Evolutionary conservation across 2,888 invertebrate genomes (phyloP).

Genomic region (Tuberolachnus salignus): DNA sequence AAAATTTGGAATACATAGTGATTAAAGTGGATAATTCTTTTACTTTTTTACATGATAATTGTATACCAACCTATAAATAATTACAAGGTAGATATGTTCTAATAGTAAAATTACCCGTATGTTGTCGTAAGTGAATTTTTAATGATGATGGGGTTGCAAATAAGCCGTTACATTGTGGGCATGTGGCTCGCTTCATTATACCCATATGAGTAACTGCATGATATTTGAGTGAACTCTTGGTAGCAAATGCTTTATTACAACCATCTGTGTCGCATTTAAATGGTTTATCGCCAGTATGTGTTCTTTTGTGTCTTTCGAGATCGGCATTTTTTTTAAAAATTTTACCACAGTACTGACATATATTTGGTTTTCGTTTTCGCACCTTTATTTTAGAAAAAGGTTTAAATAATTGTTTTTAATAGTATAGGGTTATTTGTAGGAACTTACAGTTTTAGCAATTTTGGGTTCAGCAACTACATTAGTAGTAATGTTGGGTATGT

Average conservation of each 20-base stretch:
- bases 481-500: constrained; percentile 40
- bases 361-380: constrained; percentile 5
- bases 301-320: constrained; percentile 49
- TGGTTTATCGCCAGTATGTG: constrained; percentile 41
- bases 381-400: neutral
- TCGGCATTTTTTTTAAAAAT: constrained; percentile 51
- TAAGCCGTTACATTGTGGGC: constrained; percentile 37
- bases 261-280: constrained; percentile 29
- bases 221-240: constrained; percentile 41
- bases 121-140: constrained; percentile 47
- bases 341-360: constrained; percentile 42
- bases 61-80: neutral
- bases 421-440: neutral
- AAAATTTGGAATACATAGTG: no score
- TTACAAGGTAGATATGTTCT: no score
- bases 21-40: neutral
- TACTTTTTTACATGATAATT: neutral
- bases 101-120: constrained; percentile 46
- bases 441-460: constrained; percentile 10
- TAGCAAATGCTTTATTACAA: constrained; percentile 49
- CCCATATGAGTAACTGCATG: constrained; percentile 44
- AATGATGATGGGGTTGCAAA: constrained; percentile 44
- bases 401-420: no score
- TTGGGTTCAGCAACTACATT: neutral
- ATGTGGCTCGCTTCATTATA: constrained; percentile 46